Evolutionary conservation across 2,888 invertebrate genomes (phyloP).

Genomic region (Melinopterus prodromus): DNA sequence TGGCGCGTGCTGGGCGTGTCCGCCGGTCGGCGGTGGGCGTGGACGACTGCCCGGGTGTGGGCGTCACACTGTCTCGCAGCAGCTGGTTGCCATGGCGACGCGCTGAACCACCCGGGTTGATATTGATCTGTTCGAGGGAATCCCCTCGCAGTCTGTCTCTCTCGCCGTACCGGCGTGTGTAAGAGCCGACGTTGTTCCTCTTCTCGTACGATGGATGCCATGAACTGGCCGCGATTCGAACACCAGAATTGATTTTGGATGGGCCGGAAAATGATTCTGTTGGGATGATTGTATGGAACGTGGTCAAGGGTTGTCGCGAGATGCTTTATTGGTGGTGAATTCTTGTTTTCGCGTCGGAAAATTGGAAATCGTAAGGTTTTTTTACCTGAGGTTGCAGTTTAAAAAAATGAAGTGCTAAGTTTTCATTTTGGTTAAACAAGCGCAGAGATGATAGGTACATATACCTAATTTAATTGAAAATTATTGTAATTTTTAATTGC

Average conservation of each 20-base stretch:
- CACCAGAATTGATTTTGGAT: slow-evolving; percentile 5
- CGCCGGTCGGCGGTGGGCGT: slow-evolving; percentile 48
- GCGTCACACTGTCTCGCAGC: slow-evolving; percentile 71
- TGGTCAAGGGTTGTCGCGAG: neutral
- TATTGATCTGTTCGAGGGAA: slow-evolving; percentile 60
- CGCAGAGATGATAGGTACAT: too few species aligned
- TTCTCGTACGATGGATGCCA: slow-evolving; percentile 16
- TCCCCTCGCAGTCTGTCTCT: slow-evolving; percentile 40
- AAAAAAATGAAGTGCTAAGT: too few species aligned
- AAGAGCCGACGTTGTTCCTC: slow-evolving; percentile 15
- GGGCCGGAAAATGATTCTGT: neutral
- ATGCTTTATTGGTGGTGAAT: too few species aligned
- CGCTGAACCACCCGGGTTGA: slow-evolving; percentile 54
- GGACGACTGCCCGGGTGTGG: slow-evolving; percentile 62
- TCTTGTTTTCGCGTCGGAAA: too few species aligned
- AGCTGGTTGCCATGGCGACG: slow-evolving; percentile 68
- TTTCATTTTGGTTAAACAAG: too few species aligned
- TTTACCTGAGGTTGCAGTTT: too few species aligned
- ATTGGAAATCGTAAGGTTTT: too few species aligned
- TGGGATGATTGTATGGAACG: neutral
- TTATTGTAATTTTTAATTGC: too few species aligned
- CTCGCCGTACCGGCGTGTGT: neutral
- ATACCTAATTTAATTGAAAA: too few species aligned
- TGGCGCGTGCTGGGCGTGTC: slow-evolving; percentile 60
- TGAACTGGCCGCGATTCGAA: neutral